Evolutionary conservation across 2,888 invertebrate genomes (phyloP).

Genomic region (Poecilobothrus nobilitatus): DNA sequence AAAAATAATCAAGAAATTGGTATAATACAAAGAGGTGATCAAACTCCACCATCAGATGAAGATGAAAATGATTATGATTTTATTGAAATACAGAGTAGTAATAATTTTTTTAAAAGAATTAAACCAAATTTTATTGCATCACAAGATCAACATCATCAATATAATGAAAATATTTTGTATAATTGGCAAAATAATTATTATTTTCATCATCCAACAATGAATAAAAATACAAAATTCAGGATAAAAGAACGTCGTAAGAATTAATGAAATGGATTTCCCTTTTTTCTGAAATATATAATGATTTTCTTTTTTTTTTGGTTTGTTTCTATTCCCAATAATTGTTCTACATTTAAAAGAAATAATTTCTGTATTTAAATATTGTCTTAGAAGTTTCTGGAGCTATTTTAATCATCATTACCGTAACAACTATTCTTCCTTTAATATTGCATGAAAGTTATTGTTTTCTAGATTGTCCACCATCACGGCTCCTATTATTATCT

Average conservation of each 20-base stretch:
- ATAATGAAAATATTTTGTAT: not conserved
- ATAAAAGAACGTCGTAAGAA: conserved; percentile 1
- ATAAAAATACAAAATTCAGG: not conserved
- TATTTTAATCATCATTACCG: too few relatives aligned
- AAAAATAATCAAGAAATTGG: not conserved
- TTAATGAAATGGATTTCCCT: not conserved
- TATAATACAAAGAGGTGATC: not conserved
- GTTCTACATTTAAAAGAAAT: too few relatives aligned
- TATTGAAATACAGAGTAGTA: not conserved
- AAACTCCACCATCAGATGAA: not conserved
- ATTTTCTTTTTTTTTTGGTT: too few relatives aligned
- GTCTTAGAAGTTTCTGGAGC: too few relatives aligned
- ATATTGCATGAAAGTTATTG: too few relatives aligned
- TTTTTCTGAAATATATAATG: too few relatives aligned
- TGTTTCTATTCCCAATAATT: too few relatives aligned
- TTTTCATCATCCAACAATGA: not conserved
- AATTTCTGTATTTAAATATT: too few relatives aligned
- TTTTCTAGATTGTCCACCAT: too few relatives aligned
- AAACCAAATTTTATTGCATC: not conserved
- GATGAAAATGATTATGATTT: conserved; percentile 7
- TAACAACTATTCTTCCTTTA: too few relatives aligned
- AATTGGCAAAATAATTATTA: not conserved
- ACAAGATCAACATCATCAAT: not conserved
- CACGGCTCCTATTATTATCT: too few relatives aligned
- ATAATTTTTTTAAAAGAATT: not conserved